Conservation (phyloP, 2,888 invertebrate genomes). For the Plebejus melissa region DNA sequence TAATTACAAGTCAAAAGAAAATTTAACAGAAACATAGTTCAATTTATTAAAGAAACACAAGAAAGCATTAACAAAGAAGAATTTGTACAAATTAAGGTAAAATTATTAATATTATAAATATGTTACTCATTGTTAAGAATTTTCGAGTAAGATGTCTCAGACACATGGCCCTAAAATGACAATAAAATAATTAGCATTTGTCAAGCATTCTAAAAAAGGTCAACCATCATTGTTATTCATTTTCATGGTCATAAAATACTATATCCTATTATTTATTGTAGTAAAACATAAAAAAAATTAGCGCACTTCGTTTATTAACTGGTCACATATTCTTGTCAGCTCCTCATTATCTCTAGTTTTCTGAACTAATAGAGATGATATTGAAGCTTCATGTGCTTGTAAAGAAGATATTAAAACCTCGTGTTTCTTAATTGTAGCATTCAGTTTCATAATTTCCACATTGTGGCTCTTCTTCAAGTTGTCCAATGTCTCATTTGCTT, state of each 20-base stretch:
- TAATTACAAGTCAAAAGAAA: background rate
- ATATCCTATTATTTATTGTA: background rate
- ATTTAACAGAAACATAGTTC: background rate
- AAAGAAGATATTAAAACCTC: conserved; percentile 91
- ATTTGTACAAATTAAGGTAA: background rate
- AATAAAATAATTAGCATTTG: background rate
- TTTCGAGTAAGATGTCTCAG: background rate
- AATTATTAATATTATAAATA: background rate
- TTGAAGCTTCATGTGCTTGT: conserved; percentile 74
- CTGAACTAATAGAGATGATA: conserved; percentile 81
- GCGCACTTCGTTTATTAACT: conserved; percentile 84
- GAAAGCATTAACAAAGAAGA: background rate
- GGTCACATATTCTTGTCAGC: conserved; percentile 94
- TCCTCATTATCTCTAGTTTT: conserved; percentile 94
- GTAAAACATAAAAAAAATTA: conserved; percentile 36
- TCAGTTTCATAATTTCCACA: conserved; percentile 88
- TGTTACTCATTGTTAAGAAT: background rate
- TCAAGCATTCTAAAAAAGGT: background rate
- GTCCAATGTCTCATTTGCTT: conserved; percentile 88
- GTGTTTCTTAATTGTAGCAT: conserved; percentile 91
- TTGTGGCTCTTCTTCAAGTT: conserved; percentile 84
- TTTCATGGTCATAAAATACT: background rate
- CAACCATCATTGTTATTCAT: background rate
- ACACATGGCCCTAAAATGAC: background rate
- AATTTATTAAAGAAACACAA: conserved; percentile 6